Percentiles rank a stretch among this genome's conserved stretches.
These are phyloP conservation scores for Nomada fucata DNA, from an alignment of 2,888 invertebrate species.

Conservation along the genomic window DNA sequence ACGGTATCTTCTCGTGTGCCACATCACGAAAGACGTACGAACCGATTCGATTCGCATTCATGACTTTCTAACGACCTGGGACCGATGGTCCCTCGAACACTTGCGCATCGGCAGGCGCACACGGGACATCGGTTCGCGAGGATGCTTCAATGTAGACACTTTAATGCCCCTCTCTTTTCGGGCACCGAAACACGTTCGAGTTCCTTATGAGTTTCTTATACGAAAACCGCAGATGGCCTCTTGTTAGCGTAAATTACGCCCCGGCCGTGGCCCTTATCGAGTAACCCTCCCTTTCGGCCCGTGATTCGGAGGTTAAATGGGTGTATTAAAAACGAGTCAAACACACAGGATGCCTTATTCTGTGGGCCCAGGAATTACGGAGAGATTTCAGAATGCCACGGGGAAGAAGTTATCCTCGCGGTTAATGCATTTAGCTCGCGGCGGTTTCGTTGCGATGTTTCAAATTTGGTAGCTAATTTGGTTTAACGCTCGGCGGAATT, in stretches of 20 bases:
- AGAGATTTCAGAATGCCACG: neutral
- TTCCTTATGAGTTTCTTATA: constrained; percentile 32
- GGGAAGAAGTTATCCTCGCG: neutral
- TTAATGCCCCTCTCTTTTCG: neutral
- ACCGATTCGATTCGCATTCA: constrained; percentile 74
- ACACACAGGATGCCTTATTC: neutral
- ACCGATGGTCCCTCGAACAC: constrained; percentile 46
- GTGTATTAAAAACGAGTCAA: constrained; percentile 2
- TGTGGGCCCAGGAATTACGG: neutral
- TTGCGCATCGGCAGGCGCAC: constrained; percentile 16
- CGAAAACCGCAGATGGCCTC: constrained; percentile 8
- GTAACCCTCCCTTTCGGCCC: too few relatives aligned
- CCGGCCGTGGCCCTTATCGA: neutral
- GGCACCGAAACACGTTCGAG: constrained; percentile 8
- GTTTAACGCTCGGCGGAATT: too few relatives aligned
- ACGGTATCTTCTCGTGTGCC: constrained; percentile 71
- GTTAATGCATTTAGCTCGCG: neutral
- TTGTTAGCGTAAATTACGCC: constrained; percentile 38
- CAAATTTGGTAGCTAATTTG: neutral
- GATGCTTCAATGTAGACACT: constrained; percentile 26
- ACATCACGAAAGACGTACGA: constrained; percentile 75
- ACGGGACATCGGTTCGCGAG: constrained; percentile 13
- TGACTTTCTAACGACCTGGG: constrained; percentile 79
- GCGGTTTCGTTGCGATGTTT: too few relatives aligned
- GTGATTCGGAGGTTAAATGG: constrained; percentile 3